phyloP scores from a whole-genome alignment of 2,797 vertebrate species.

The Uromys caudimaculatus region DNA sequence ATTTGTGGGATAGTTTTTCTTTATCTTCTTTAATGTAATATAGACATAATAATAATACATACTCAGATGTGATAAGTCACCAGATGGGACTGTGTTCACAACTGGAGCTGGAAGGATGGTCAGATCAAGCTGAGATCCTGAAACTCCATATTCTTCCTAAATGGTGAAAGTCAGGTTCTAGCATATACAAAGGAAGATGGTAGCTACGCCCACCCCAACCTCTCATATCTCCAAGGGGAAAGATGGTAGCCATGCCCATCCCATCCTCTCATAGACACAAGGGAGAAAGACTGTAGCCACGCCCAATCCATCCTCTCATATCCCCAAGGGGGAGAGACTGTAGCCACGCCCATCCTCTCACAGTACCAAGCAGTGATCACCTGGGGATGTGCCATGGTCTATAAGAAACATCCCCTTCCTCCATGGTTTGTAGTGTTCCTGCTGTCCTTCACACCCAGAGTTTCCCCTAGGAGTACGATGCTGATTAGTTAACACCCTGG shows the following conservation, averaged over 20 bases:
- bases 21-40: background rate
- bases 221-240: background rate
- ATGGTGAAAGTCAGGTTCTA: background rate
- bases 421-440: accelerated
- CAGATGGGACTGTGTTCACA: background rate
- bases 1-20: background rate
- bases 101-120: no score
- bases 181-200: accelerated
- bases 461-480: background rate
- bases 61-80: background rate
- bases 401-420: background rate
- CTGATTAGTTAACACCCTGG: background rate
- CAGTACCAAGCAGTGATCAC: background rate
- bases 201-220: background rate
- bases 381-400: background rate
- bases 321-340: accelerated
- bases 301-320: background rate
- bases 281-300: background rate
- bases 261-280: no score
- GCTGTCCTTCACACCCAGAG: background rate
- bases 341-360: background rate
- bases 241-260: no score
- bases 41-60: background rate
- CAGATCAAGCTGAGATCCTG: background rate
- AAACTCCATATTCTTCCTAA: background rate